A percentile compares a stretch with the other conserved stretches of the same genome.
Evolutionary conservation across 2,797 vertebrate genomes (phyloP).

Genomic region (Gambusia yucatana): DNA sequence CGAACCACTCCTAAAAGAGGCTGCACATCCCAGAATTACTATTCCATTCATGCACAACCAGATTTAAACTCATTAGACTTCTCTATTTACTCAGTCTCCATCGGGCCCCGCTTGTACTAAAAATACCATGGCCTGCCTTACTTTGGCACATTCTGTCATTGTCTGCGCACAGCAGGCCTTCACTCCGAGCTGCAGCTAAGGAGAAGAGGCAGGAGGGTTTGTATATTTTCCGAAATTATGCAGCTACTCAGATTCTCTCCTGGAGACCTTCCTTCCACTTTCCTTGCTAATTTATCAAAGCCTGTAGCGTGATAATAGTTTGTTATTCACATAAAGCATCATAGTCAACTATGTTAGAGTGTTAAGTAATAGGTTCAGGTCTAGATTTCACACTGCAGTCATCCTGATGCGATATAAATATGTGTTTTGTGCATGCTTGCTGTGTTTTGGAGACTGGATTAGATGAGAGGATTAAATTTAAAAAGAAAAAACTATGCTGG

Average conservation of each 20-base stretch:
- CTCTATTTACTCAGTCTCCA: conserved; percentile 83
- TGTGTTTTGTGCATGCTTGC: conserved; percentile 69
- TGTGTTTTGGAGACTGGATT: conserved; percentile 61
- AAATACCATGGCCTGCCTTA: conserved; percentile 86
- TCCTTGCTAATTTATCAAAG: conserved; percentile 68
- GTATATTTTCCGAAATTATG: conserved; percentile 73
- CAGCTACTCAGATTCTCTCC: conserved; percentile 73
- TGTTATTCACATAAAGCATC: conserved; percentile 67
- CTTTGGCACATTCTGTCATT: conserved; percentile 79
- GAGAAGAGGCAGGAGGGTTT: conserved; percentile 60
- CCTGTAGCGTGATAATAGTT: conserved; percentile 70
- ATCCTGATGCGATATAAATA: conserved; percentile 73
- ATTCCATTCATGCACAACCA: conserved; percentile 77
- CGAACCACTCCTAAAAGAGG: conserved; percentile 80
- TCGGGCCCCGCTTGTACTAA: conserved; percentile 81
- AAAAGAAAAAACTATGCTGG: conserved; percentile 17
- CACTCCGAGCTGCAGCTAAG: conserved; percentile 48
- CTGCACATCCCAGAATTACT: conserved; percentile 80
- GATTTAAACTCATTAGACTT: conserved; percentile 83
- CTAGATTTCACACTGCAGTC: conserved; percentile 75
- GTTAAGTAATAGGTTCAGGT: conserved; percentile 71
- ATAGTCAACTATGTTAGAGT: conserved; percentile 39
- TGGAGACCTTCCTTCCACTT: conserved; percentile 58
- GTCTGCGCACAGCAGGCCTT: conserved; percentile 74
- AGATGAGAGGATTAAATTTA: conserved; percentile 50